A percentile compares a stretch with the other conserved stretches of the same genome.
Evolutionary conservation across 2,797 vertebrate species (phyloP).

Genomic region (Otolemur crassicaudatus): DNA sequence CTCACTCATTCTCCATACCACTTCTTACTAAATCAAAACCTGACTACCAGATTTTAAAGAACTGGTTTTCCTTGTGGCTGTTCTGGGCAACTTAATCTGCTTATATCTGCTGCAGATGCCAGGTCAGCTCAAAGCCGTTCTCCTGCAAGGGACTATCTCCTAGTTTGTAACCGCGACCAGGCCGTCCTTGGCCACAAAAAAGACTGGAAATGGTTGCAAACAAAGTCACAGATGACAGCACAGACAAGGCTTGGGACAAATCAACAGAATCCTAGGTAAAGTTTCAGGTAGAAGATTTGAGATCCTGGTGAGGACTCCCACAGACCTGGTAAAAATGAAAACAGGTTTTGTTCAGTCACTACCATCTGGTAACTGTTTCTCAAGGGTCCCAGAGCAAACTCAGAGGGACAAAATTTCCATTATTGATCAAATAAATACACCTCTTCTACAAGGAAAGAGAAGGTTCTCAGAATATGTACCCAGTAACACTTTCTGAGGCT

Average conservation of each 20-base stretch:
- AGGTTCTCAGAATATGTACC: background rate
- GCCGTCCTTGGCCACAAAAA: background rate
- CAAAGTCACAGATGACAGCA: background rate
- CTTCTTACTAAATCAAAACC: background rate
- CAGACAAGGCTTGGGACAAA: constrained; percentile 18
- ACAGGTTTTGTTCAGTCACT: background rate
- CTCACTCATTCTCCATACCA: background rate
- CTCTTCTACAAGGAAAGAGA: background rate
- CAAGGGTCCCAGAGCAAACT: background rate
- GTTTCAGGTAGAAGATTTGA: constrained; percentile 5
- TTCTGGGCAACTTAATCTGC: background rate
- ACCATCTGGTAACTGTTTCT: background rate
- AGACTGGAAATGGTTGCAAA: background rate
- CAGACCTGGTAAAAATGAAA: background rate
- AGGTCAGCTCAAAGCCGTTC: background rate
- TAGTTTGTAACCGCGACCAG: background rate
- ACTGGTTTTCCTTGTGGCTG: background rate
- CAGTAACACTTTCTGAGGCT: background rate
- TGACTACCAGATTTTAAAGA: background rate
- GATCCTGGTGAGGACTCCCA: background rate
- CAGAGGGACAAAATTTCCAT: background rate
- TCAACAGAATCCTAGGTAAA: constrained; percentile 5
- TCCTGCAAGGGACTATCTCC: background rate
- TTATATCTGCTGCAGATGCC: background rate
- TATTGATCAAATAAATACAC: constrained; percentile 35